phyloP scores from a whole-genome alignment of 2,797 vertebrate genomes.

The Todus mexicanus region DNA sequence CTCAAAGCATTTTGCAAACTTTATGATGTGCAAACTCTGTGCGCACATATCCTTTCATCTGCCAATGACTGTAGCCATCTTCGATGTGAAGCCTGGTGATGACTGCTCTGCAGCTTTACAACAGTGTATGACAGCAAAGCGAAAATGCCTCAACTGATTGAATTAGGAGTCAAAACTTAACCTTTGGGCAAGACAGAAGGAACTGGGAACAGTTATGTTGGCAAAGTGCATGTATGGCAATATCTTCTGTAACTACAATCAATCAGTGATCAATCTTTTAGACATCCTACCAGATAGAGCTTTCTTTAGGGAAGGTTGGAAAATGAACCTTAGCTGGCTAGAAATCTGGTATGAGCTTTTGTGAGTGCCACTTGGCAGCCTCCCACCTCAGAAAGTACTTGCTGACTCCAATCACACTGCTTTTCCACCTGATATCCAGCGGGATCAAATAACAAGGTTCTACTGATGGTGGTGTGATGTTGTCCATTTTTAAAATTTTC shows the following conservation, averaged over 20 bases:
- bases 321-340: neutral
- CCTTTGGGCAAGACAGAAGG: neutral
- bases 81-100: neutral
- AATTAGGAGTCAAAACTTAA: neutral
- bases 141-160: neutral
- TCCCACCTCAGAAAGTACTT: neutral
- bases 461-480: neutral
- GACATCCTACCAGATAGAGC: neutral
- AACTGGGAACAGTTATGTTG: neutral
- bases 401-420: neutral
- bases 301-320: neutral
- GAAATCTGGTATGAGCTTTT: neutral
- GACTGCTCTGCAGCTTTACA: slow-evolving; percentile 1
- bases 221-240: neutral
- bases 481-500: neutral
- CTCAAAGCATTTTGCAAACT: slow-evolving; percentile 38
- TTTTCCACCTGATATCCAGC: neutral
- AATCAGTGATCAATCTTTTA: neutral
- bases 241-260: neutral
- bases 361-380: neutral
- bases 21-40: slow-evolving; percentile 46
- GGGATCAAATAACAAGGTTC: neutral
- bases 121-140: neutral
- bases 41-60: slow-evolving; percentile 12
- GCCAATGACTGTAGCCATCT: neutral